Evolutionary conservation across 2,797 vertebrate species (phyloP).

Genomic region (Molossus alvarezi): DNA sequence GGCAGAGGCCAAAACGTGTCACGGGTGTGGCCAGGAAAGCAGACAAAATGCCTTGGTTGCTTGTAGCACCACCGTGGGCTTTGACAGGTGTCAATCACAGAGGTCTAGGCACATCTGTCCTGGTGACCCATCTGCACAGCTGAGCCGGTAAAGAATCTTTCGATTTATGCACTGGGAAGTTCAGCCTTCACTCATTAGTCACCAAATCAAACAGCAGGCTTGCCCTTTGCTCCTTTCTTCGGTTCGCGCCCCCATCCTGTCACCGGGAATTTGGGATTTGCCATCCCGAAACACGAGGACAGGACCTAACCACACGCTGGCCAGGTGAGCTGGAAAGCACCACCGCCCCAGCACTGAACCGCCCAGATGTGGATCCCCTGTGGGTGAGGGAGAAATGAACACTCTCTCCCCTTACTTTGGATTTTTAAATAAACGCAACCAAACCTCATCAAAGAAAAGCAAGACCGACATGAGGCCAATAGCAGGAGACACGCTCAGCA

Average conservation of each 20-base stretch:
- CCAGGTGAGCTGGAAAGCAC: background rate
- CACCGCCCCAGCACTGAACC: background rate
- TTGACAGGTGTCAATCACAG: background rate
- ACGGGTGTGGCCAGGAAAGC: background rate
- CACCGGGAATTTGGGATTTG: background rate
- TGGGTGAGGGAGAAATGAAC: background rate
- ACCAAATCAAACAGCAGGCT: background rate
- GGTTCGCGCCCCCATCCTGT: background rate
- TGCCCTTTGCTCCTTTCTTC: background rate
- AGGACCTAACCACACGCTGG: background rate
- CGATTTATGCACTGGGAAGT: background rate
- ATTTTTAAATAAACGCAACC: constrained; percentile 30
- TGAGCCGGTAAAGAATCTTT: background rate
- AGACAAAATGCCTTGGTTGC: background rate
- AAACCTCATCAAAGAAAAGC: constrained; percentile 6
- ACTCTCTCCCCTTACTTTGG: background rate
- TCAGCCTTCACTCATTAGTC: background rate
- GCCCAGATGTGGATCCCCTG: background rate
- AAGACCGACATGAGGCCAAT: background rate
- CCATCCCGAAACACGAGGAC: background rate
- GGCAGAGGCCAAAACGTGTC: background rate
- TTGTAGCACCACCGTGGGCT: background rate
- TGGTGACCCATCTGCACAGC: background rate
- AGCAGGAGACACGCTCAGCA: background rate
- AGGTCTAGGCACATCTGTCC: background rate